phyloP scores from a whole-genome alignment of 2,797 vertebrate species.

The Catharus ustulatus region DNA sequence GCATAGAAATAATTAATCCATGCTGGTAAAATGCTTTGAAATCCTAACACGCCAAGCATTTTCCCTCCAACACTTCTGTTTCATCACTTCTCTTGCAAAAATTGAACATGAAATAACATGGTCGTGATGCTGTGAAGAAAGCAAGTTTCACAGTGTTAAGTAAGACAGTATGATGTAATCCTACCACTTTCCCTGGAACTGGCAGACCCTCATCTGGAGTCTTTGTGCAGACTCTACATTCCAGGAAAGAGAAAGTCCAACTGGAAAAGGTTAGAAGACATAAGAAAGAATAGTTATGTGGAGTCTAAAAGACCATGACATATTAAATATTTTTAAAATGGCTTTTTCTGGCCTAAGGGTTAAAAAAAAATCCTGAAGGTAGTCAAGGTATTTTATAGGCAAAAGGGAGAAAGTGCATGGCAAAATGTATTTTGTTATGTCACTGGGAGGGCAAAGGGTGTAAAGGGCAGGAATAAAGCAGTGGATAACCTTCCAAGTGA shows the following conservation, averaged over 20 bases:
- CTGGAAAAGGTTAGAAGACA: not conserved
- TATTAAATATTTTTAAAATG: not conserved
- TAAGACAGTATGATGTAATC: slow-evolving; percentile 19
- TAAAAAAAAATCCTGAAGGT: not conserved
- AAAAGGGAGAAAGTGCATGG: not conserved
- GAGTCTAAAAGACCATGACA: not conserved
- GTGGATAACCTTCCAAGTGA: not conserved
- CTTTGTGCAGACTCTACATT: not conserved
- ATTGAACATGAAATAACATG: slow-evolving; percentile 22
- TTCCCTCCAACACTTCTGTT: not conserved
- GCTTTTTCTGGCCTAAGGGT: not conserved
- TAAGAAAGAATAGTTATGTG: not conserved
- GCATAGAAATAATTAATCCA: not conserved
- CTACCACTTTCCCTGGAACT: not conserved
- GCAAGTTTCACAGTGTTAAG: slow-evolving; percentile 31
- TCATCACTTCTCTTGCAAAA: slow-evolving; percentile 38
- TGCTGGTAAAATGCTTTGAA: not conserved
- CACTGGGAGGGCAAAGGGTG: not conserved
- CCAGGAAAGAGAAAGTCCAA: not conserved
- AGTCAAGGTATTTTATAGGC: not conserved
- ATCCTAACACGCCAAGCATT: not conserved
- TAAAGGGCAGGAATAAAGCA: not conserved
- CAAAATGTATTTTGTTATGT: not conserved
- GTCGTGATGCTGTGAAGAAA: slow-evolving; percentile 4
- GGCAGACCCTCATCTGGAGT: not conserved